Evolutionary conservation across 53 echinoderm and acorn worm genomes (phyloP).

Genomic region (Paracentrotus lividus): DNA sequence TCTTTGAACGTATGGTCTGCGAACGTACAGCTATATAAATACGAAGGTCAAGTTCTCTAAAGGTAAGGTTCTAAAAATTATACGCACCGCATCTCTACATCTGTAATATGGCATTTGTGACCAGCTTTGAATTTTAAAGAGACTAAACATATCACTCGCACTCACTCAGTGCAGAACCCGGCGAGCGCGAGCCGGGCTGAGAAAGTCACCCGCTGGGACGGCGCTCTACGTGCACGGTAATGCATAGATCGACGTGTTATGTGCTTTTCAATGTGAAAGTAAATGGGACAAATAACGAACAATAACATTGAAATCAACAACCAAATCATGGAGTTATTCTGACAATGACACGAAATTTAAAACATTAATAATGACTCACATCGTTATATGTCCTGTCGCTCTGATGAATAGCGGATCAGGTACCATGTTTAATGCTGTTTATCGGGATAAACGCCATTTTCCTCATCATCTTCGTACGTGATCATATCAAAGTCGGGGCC

Average conservation of each 20-base stretch:
- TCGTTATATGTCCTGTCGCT: constrained; percentile 69
- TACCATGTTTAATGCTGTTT: constrained; percentile 56
- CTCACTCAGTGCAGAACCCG: no score
- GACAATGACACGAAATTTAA: not conserved
- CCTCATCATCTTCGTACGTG: constrained; percentile 67
- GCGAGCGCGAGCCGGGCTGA: no score
- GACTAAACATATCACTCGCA: no score
- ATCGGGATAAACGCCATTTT: constrained; percentile 62
- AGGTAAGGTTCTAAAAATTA: no score
- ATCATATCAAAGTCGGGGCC: constrained; percentile 72
- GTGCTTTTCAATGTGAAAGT: not conserved
- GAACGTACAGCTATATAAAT: no score
- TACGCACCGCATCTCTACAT: no score
- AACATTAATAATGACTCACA: constrained; percentile 59
- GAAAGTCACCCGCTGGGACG: not conserved
- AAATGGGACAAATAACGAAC: not conserved
- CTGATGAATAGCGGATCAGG: constrained; percentile 64
- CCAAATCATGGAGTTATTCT: not conserved
- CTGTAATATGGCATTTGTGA: no score
- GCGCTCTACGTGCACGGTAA: no score
- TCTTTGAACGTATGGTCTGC: no score
- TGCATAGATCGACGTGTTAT: not conserved
- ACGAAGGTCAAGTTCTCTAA: no score
- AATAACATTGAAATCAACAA: constrained; percentile 29
- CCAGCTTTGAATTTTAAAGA: no score